Base-by-base conservation (phyloP, 2,888 invertebrate species). In the Griposia aprilina region DNA sequence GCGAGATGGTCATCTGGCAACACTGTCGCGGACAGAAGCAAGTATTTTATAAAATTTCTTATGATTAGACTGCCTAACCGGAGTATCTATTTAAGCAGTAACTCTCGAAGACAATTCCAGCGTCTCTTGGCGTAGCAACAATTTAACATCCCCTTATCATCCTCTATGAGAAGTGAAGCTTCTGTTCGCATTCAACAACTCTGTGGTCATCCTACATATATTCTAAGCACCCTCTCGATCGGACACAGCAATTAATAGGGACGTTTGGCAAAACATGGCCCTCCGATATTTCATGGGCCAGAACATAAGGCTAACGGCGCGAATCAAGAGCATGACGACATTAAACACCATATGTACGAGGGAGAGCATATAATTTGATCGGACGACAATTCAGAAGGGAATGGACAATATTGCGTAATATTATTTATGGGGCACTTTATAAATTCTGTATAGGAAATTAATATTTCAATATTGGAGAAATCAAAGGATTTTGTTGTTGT, bases 281-380 rank as follows among this genome's bases (percentile, higher is more conserved):
- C 89, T 91, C 84, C 89, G 87, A 91, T 90, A 90, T 91, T 92
- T 90, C 91, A 92, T 90, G 91, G 89, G 85, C 80, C 87, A 88
- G 85, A 86, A 89, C 90, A 87, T 88, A 87, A 86, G 66, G 80
- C 82, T 88, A 87, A 89, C 85, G 74, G 77, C 60, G 79, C 80
- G 78, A 81, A 85, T 83, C 82, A 88, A 72, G 82, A 74, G 83
- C 84, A 36, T 89, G 87, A 86, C 88, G 86, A 80, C 87, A 87
- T 89, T 87, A 85, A 74, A 65, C 83, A 85, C 74, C 87, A 89
- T 89, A 89, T 88, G 89, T 70, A 74, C 69, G 77, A 65, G 80
- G 77, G 85, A 79, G 66, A 74, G 80, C 84, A 88, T 86, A 83
- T 88, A 77, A 88, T 88, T 90, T 88, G 81, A 83, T 81, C 60